Conservation (phyloP, 2,797 vertebrate species). For the Xiphorhynchus erythropygius region DNA sequence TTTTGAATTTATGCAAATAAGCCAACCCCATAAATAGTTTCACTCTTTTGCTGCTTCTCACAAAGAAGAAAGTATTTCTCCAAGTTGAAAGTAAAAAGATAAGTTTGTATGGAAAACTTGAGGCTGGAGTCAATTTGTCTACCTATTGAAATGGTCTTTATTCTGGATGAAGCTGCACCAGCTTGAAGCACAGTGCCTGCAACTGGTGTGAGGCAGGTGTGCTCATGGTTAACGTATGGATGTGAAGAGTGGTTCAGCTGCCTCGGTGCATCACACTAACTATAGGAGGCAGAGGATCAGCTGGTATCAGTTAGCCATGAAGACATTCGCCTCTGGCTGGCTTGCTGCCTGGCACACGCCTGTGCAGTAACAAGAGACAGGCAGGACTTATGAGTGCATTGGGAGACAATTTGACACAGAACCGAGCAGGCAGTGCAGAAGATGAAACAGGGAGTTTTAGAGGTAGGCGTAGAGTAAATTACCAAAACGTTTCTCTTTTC, state of each 20-base stretch:
- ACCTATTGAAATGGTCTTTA: background rate
- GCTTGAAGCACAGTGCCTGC: background rate
- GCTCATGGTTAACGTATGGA: background rate
- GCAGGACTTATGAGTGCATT: background rate
- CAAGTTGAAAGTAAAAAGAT: background rate
- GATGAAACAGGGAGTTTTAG: constrained; percentile 48
- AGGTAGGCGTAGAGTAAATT: constrained; percentile 65
- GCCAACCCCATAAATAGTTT: background rate
- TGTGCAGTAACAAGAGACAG: constrained; percentile 61
- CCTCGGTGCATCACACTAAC: background rate
- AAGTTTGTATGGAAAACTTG: background rate
- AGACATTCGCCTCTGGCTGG: constrained; percentile 13
- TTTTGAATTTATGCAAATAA: background rate
- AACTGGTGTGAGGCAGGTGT: background rate
- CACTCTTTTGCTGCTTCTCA: background rate
- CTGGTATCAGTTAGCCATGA: constrained; percentile 23
- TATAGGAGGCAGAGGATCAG: constrained; percentile 27
- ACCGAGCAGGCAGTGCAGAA: background rate
- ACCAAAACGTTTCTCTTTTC: constrained; percentile 50
- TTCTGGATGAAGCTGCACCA: background rate
- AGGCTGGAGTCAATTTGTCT: background rate
- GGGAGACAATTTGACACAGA: constrained; percentile 22
- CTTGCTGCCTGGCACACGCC: constrained; percentile 58
- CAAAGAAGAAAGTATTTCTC: background rate
- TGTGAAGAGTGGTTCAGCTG: background rate